A percentile compares a stretch with the other conserved stretches of the same genome.
These are phyloP conservation scores for Sesamia inferens DNA, from an alignment of 2,888 invertebrate genomes.

Conservation along the genomic window DNA sequence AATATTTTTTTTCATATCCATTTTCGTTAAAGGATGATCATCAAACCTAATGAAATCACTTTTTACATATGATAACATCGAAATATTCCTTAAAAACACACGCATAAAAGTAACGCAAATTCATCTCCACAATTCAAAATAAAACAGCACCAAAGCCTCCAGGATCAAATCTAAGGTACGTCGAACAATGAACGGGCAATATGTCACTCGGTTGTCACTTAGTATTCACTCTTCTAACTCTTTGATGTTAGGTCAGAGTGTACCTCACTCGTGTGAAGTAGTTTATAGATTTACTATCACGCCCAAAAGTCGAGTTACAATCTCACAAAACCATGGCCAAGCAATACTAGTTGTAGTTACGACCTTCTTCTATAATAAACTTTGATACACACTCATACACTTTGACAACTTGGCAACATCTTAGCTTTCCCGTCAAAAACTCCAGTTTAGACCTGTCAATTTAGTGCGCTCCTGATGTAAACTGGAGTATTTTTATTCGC, in stretches of 20 bases:
- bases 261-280: not conserved
- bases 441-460: too few relatives aligned
- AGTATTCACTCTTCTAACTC: constrained; percentile 32
- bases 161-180: constrained; percentile 8
- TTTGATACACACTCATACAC: too few relatives aligned
- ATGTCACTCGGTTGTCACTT: constrained; percentile 31
- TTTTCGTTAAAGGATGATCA: too few relatives aligned
- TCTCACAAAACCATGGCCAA: too few relatives aligned
- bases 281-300: constrained; percentile 6
- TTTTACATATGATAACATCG: not conserved
- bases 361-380: too few relatives aligned
- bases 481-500: too few relatives aligned
- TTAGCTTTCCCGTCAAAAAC: too few relatives aligned
- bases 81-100: not conserved
- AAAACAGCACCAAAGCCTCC: not conserved
- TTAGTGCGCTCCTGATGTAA: too few relatives aligned
- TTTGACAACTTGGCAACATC: too few relatives aligned
- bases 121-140: not conserved
- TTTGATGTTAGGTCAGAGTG: constrained; percentile 24
- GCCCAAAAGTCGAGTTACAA: too few relatives aligned
- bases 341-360: too few relatives aligned
- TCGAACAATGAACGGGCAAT: constrained; percentile 7
- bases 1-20: too few relatives aligned
- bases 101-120: not conserved
- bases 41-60: not conserved